Evolutionary conservation across 2,888 invertebrate species (phyloP), one percentile per base, ranked within the genome.

Genomic region (Sympetrum striolatum): DNA sequence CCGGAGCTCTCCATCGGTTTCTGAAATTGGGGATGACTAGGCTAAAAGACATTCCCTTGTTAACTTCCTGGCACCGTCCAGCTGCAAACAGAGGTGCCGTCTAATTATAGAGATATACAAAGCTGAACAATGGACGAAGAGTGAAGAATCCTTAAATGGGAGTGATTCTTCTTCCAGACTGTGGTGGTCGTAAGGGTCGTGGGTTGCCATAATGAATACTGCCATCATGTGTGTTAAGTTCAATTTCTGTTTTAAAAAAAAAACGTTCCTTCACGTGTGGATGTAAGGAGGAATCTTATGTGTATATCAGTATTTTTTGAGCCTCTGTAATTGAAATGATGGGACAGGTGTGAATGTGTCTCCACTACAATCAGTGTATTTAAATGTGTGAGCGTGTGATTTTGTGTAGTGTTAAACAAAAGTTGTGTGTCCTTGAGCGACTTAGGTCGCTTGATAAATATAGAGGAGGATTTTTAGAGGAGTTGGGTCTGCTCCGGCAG

Each of bases 171-270:
- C 86, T 37, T 86, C 25, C 37, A 37, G 60, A 60, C 58, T 60
- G 58, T 58, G 58, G 60, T 37, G 35, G 86, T n/a, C 37, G n/a
- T 53, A 60, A 60, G 86, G 86, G 86, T 86, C 86, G 60, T 64
- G 86, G 86, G 86, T 86, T 86, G 86, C 86, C 86, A 86, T 86
- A 60, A 25, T 60, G 58, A 86, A 86, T 86, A 86, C 86, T 86
- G 86, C 86, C 86, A 86, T 86, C 86, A 86, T 86, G 86, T 86
- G 86, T 86, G 86, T 86, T 86, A 86, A 86, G 86, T 86, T 86
- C 86, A 60, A 60, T 86, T 60, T 60, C 64, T 53, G 1, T 1
- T 53, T 53, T 53, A 3, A 53, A 53, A 39, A 44, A n/a, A 44
- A 53, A 86, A 86, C n/a, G 86, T 86, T 86, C 86, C 86, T 86